Conservation (phyloP, 1,140 invertebrate species). For the Carcinoscorpius rotundicauda region DNA sequence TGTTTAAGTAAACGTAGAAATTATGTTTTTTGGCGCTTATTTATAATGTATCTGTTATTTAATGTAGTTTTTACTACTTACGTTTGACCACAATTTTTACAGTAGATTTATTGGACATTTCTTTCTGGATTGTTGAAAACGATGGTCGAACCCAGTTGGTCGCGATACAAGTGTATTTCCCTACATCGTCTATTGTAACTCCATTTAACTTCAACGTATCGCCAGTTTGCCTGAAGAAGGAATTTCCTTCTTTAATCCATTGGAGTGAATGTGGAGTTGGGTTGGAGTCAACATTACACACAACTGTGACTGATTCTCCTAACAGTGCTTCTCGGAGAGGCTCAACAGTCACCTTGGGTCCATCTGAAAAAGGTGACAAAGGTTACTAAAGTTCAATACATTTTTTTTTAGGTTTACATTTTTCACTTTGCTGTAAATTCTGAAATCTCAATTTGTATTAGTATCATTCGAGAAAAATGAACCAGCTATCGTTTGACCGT, state of each 20-base stretch:
- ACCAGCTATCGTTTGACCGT: too few species aligned
- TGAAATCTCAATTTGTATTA: too few species aligned
- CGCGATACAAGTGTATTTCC: constrained; percentile 73
- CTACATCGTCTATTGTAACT: constrained; percentile 65
- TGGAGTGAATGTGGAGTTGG: constrained; percentile 56
- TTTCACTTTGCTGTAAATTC: too few species aligned
- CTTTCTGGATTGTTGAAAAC: constrained; percentile 38
- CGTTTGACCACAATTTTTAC: constrained; percentile 64
- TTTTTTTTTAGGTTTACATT: too few species aligned
- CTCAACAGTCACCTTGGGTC: constrained; percentile 47
- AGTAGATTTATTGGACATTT: constrained; percentile 56
- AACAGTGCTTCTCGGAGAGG: constrained; percentile 57
- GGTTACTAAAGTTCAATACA: too few species aligned
- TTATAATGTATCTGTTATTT: too few species aligned
- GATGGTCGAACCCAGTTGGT: constrained; percentile 61
- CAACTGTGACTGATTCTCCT: constrained; percentile 63
- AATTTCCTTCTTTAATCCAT: constrained; percentile 71
- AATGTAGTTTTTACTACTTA: constrained; percentile 9
- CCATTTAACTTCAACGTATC: constrained; percentile 54
- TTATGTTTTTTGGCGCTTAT: too few species aligned
- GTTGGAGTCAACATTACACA: constrained; percentile 76
- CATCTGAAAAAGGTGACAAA: constrained; percentile 33
- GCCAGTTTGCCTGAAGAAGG: constrained; percentile 66
- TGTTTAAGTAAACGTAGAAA: too few species aligned
- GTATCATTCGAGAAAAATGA: too few species aligned